phyloP scores from a whole-genome alignment of 35 echinoderm and acorn worm species.

The Heliocidaris tuberculata region DNA sequence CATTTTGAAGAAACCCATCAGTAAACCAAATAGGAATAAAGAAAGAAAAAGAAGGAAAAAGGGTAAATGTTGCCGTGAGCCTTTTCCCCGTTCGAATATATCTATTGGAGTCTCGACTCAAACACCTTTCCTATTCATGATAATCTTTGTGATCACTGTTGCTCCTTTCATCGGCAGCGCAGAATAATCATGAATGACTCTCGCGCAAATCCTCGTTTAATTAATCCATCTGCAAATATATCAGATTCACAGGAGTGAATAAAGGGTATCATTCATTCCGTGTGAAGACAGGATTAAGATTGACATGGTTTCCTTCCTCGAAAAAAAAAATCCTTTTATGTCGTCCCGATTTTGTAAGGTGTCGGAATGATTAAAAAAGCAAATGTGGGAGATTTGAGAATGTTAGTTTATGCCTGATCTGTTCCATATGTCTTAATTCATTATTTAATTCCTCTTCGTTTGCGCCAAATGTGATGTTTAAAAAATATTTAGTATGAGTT shows the following conservation, averaged over 20 bases:
- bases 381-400: neutral
- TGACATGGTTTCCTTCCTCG: neutral
- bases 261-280: neutral
- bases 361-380: neutral
- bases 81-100: neutral
- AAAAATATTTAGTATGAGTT: neutral
- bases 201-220: neutral
- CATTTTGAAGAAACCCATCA: neutral
- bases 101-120: neutral
- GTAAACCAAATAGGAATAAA: conserved; percentile 15
- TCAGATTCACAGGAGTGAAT: neutral
- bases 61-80: neutral
- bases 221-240: conserved; percentile 36
- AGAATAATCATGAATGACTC: neutral
- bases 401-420: neutral
- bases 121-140: conserved; percentile 1
- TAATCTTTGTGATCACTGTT: neutral
- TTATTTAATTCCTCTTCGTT: neutral
- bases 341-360: neutral
- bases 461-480: neutral
- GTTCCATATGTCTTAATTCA: neutral
- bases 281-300: neutral
- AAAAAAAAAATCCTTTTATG: neutral
- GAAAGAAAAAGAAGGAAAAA: neutral
- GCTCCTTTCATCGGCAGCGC: neutral